Percentiles rank a stretch among this genome's conserved stretches.
Evolutionary conservation across 2,113 vertebrate genomes (phyloP).

Genomic region (Zingel zingel): DNA sequence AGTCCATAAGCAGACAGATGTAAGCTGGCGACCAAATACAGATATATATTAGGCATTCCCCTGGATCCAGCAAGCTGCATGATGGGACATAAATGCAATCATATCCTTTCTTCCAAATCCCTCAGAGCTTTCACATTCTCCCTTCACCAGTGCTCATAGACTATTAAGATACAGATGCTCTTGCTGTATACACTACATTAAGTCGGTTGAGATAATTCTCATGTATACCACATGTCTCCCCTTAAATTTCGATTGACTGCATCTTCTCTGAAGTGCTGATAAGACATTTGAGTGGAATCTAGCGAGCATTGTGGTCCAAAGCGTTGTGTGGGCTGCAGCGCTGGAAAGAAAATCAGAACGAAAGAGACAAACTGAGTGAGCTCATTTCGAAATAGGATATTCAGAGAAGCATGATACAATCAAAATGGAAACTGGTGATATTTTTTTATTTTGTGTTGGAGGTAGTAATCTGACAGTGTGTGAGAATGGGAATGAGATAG

Average conservation of each 20-base stretch:
- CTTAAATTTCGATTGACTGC: constrained; percentile 54
- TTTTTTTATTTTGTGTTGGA: neutral
- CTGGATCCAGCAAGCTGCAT: constrained; percentile 77
- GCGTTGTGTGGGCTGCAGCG: constrained; percentile 26
- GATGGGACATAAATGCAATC: constrained; percentile 82
- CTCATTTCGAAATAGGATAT: constrained; percentile 41
- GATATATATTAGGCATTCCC: constrained; percentile 83
- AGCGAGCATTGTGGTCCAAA: constrained; percentile 48
- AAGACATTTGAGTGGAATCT: constrained; percentile 59
- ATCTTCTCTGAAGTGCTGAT: constrained; percentile 64
- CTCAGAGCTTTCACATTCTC: constrained; percentile 74
- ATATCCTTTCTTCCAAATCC: constrained; percentile 81
- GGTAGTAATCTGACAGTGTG: constrained; percentile 47
- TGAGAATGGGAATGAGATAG: constrained; percentile 28
- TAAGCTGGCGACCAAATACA: constrained; percentile 85
- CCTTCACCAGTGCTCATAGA: constrained; percentile 66
- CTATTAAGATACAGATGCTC: constrained; percentile 76
- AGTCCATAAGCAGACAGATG: constrained; percentile 87
- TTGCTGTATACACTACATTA: constrained; percentile 58
- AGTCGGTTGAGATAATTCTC: constrained; percentile 61
- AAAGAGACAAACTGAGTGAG: constrained; percentile 42
- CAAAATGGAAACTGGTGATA: constrained; percentile 28
- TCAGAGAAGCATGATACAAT: constrained; percentile 28
- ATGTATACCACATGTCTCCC: constrained; percentile 58
- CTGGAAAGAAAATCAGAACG: constrained; percentile 39